Evolutionary conservation across 2,797 vertebrate species (phyloP).

Genomic region (Synaphobranchus kaupii): DNA sequence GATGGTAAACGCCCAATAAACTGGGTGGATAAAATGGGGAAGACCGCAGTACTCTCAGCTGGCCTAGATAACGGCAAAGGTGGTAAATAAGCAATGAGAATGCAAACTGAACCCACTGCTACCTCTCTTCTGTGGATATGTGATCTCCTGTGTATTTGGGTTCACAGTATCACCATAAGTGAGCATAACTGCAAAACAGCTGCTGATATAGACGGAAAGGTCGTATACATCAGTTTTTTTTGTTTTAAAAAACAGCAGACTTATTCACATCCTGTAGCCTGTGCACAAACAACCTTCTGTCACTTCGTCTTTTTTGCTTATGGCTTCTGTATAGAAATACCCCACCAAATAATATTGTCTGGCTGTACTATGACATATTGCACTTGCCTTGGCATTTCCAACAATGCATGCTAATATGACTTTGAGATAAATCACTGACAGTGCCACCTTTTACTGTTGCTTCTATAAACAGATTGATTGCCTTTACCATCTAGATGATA

Average conservation of each 20-base stretch:
- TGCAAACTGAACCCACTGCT: constrained; percentile 21
- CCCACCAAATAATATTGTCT: background rate
- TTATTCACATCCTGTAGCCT: background rate
- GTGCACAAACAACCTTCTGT: background rate
- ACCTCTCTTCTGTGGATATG: background rate
- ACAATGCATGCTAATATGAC: background rate
- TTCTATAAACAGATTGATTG: background rate
- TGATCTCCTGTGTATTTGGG: background rate
- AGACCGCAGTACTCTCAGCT: constrained; percentile 56
- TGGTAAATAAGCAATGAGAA: constrained; percentile 63
- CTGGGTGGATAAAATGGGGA: constrained; percentile 20
- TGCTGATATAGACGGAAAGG: background rate
- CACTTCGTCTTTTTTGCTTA: background rate
- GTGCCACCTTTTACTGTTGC: background rate
- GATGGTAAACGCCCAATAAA: background rate
- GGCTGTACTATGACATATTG: background rate
- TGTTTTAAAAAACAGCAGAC: background rate
- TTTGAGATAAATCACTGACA: background rate
- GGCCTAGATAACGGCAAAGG: constrained; percentile 61
- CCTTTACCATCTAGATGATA: background rate
- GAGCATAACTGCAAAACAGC: background rate
- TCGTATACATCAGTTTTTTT: background rate
- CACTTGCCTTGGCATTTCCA: background rate
- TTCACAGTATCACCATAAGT: constrained; percentile 13
- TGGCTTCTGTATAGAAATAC: background rate